Evolutionary conservation across 2,113 vertebrate species (phyloP).

Genomic region (Corythornis madagascariensis): DNA sequence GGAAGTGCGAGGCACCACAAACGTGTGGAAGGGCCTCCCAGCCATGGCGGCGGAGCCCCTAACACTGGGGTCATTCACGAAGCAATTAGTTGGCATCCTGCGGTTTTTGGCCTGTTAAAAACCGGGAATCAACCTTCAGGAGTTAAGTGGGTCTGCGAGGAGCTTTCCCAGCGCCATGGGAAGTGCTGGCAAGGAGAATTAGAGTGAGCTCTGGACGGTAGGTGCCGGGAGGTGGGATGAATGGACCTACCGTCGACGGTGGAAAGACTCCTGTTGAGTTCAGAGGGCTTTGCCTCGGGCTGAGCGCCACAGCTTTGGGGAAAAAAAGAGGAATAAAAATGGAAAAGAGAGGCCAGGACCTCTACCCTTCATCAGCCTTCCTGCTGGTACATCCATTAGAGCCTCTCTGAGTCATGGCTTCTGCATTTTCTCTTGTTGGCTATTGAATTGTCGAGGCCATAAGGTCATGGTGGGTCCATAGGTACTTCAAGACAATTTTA

Average conservation of each 20-base stretch:
- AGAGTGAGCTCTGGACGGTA: not conserved
- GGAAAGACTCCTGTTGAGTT: not conserved
- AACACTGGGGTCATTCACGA: slow-evolving; percentile 57
- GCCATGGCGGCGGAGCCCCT: slow-evolving; percentile 13
- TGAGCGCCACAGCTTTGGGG: not conserved
- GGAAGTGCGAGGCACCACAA: slow-evolving; percentile 61
- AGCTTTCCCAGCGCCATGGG: not conserved
- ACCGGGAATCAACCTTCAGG: not conserved
- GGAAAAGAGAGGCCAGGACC: not conserved
- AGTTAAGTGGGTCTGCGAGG: not conserved
- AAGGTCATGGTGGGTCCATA: not conserved
- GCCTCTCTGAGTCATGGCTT: fast-evolving
- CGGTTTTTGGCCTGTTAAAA: slow-evolving; percentile 2
- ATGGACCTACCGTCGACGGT: fast-evolving
- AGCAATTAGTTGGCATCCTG: slow-evolving; percentile 44
- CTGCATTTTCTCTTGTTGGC: not conserved
- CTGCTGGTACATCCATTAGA: not conserved
- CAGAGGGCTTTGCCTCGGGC: not conserved
- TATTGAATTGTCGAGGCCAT: not conserved
- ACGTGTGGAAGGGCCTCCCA: slow-evolving; percentile 39
- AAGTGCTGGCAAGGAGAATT: not conserved
- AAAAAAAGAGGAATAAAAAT: not conserved
- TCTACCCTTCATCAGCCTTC: not conserved
- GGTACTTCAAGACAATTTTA: not conserved
- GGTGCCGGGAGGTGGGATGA: not conserved